A percentile compares a stretch with the other conserved stretches of the same genome.
Conservation (phyloP, 2,113 vertebrate species). For the Scartelaos histophorus region DNA sequence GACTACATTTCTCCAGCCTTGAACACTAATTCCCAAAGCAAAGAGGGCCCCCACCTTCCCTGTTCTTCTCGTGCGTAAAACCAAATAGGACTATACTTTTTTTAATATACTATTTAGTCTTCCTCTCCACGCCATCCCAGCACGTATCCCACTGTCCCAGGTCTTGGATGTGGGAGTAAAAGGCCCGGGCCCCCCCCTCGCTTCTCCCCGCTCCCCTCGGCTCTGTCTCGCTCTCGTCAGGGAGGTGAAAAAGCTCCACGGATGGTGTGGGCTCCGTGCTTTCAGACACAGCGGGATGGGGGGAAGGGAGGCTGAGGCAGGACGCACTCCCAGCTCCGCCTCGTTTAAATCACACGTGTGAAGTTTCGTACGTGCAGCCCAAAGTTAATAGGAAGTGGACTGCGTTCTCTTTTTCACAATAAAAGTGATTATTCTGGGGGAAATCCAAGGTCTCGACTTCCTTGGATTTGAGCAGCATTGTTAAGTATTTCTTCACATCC, state of each 20-base stretch:
- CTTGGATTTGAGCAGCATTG: no score
- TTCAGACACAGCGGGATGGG: constrained; percentile 58
- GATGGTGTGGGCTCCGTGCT: constrained; percentile 56
- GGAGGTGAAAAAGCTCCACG: constrained; percentile 61
- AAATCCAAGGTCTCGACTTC: background rate
- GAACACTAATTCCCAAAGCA: constrained; percentile 47
- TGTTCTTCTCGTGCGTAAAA: constrained; percentile 21
- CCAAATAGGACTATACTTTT: constrained; percentile 1
- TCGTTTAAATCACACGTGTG: constrained; percentile 53
- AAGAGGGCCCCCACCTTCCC: constrained; percentile 21
- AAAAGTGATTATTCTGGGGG: constrained; percentile 11
- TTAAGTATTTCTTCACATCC: background rate
- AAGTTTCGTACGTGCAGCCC: constrained; percentile 5
- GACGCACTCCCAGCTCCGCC: constrained; percentile 72
- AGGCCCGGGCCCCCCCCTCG: constrained; percentile 18
- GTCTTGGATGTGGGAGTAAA: constrained; percentile 27
- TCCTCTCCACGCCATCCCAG: background rate
- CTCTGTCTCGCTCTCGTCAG: constrained; percentile 32
- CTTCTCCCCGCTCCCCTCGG: background rate
- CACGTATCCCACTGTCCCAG: background rate
- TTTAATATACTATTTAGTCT: constrained; percentile 7
- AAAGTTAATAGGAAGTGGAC: background rate
- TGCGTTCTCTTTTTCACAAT: constrained; percentile 34
- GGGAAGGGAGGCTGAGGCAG: constrained; percentile 60
- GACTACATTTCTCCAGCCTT: constrained; percentile 37